Conservation (phyloP, 2,888 invertebrate genomes). For the Drosophila infuscata region DNA sequence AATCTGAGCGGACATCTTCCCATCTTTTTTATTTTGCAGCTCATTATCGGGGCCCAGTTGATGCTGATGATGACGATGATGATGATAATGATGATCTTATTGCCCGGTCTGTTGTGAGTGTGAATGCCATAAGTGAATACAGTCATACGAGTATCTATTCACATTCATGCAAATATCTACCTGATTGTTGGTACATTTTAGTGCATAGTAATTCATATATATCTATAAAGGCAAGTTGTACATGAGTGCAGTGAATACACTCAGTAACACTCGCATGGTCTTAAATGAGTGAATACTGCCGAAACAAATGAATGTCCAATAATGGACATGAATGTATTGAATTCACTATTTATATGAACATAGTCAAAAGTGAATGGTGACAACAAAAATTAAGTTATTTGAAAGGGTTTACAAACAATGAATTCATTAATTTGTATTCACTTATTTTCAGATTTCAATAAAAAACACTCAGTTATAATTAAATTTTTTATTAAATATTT, state of each 20-base stretch:
- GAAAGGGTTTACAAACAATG: constrained; percentile 1
- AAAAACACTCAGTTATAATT: neutral
- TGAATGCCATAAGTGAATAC: constrained; percentile 8
- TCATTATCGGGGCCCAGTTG: constrained; percentile 34
- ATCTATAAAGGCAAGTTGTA: neutral
- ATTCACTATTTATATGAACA: neutral
- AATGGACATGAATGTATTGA: neutral
- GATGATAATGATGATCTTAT: constrained; percentile 1
- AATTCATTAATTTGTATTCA: neutral
- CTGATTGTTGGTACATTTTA: neutral
- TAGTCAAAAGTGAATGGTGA: neutral
- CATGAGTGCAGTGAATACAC: neutral
- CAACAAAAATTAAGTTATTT: neutral
- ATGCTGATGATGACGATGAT: constrained; percentile 7
- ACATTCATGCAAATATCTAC: neutral
- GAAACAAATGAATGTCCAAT: neutral
- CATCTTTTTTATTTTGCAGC: constrained; percentile 11
- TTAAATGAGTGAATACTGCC: neutral
- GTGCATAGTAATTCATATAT: neutral
- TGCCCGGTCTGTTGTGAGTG: constrained; percentile 7
- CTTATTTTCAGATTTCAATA: neutral
- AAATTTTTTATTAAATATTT: neutral
- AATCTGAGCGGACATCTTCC: constrained; percentile 38
- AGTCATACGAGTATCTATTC: neutral
- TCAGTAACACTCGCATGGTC: neutral